A percentile compares a stretch with the other conserved stretches of the same genome.
These are phyloP conservation scores for Neopelma chrysocephalum DNA, from an alignment of 2,797 vertebrate species.

Conservation along the genomic window DNA sequence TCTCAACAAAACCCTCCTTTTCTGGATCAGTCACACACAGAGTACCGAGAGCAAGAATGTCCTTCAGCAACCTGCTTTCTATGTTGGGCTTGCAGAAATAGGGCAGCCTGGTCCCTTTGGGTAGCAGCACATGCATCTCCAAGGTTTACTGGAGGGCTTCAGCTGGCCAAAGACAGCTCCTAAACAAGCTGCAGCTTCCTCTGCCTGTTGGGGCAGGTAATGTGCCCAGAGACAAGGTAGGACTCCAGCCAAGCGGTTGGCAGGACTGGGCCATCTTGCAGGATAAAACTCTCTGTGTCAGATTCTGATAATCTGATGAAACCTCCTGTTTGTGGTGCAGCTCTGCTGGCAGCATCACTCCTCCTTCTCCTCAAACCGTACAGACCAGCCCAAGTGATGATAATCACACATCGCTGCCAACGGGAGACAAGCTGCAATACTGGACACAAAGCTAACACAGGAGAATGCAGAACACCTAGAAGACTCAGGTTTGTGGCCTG, in stretches of 20 bases:
- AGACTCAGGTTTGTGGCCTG: background rate
- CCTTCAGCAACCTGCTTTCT: background rate
- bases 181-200: background rate
- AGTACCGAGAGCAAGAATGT: background rate
- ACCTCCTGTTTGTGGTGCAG: background rate
- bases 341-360: background rate
- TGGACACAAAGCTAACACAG: background rate
- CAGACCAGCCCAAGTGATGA: background rate
- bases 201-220: background rate
- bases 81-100: background rate
- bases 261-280: background rate
- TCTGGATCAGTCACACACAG: background rate
- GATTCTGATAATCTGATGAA: background rate
- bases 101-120: background rate
- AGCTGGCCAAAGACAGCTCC: background rate
- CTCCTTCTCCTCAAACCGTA: accelerated
- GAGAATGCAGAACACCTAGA: background rate
- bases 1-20: conserved; percentile 4
- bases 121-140: background rate
- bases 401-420: accelerated
- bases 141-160: background rate
- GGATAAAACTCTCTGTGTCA: background rate
- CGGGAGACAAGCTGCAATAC: background rate
- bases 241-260: accelerated
- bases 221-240: background rate